phyloP scores from a whole-genome alignment of 2,888 invertebrate species.

The Nebria brevicollis region DNA sequence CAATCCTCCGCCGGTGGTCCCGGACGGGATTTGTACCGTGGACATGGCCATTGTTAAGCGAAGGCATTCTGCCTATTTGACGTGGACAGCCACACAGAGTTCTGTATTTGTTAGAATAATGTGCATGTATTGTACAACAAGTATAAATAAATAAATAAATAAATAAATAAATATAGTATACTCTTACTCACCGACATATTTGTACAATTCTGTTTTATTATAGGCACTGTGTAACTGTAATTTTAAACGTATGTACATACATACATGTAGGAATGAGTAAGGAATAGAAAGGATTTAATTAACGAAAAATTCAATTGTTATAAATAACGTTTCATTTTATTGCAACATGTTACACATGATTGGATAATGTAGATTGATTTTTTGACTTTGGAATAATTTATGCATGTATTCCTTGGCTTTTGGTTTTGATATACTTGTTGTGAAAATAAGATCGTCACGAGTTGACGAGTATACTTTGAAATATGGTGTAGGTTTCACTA shows the following conservation, averaged over 20 bases:
- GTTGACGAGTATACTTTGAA: neutral
- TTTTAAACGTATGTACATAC: too few relatives aligned
- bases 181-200: neutral
- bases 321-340: conserved; percentile 64
- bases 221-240: neutral
- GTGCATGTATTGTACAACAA: neutral
- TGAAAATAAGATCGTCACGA: conserved; percentile 49
- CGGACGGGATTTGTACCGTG: conserved; percentile 56
- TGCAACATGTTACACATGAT: conserved; percentile 63
- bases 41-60: conserved; percentile 57
- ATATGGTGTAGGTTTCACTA: neutral
- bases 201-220: neutral
- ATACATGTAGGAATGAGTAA: neutral
- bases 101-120: conserved; percentile 33
- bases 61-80: conserved; percentile 56
- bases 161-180: neutral
- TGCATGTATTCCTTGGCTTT: conserved; percentile 42
- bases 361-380: conserved; percentile 49
- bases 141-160: neutral
- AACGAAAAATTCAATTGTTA: conserved; percentile 50
- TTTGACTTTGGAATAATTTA: conserved; percentile 45
- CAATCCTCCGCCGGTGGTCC: conserved; percentile 60
- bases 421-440: conserved; percentile 55
- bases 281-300: neutral
- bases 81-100: conserved; percentile 55